A percentile compares a stretch with the other conserved stretches of the same genome.
These are phyloP conservation scores for Papilio elwesi DNA, from an alignment of 2,888 invertebrate genomes.

Conservation along the genomic window DNA sequence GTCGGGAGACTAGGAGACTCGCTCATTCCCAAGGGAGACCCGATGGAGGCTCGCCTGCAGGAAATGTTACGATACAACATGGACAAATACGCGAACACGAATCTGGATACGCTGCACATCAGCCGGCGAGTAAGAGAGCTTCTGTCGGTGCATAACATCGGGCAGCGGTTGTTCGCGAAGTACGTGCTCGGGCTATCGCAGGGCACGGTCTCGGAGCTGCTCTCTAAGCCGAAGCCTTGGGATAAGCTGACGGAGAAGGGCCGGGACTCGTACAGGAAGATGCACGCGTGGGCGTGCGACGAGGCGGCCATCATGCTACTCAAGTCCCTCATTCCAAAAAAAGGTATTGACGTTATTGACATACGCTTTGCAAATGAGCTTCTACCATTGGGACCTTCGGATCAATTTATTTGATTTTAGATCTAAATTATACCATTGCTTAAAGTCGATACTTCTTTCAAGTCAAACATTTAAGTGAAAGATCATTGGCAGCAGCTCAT, in stretches of 20 bases:
- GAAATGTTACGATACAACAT: conserved; percentile 97
- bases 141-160: conserved; percentile 98
- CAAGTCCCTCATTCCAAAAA: conserved; percentile 98
- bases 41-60: conserved; percentile 96
- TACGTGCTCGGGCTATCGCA: conserved; percentile 98
- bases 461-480: not conserved
- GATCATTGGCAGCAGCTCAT: conserved; percentile 51
- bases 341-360: conserved; percentile 89
- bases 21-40: conserved; percentile 95
- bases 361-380: conserved; percentile 49
- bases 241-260: conserved; percentile 99
- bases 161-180: conserved; percentile 99
- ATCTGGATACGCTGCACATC: conserved; percentile 97
- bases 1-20: conserved; percentile 94
- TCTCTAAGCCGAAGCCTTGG: conserved; percentile 99
- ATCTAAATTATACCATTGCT: conserved; percentile 40
- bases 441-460: conserved; percentile 25
- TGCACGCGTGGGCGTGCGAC: conserved; percentile 99
- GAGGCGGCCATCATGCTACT: conserved; percentile 98
- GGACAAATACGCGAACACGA: conserved; percentile 97
- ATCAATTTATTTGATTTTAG: too few species aligned
- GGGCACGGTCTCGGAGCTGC: conserved; percentile 98
- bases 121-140: conserved; percentile 96
- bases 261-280: conserved; percentile 99
- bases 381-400: conserved; percentile 40